A percentile compares a stretch with the other conserved stretches of the same genome.
Evolutionary conservation across 2,888 invertebrate species (phyloP).

Genomic region (Carabus problematicus): DNA sequence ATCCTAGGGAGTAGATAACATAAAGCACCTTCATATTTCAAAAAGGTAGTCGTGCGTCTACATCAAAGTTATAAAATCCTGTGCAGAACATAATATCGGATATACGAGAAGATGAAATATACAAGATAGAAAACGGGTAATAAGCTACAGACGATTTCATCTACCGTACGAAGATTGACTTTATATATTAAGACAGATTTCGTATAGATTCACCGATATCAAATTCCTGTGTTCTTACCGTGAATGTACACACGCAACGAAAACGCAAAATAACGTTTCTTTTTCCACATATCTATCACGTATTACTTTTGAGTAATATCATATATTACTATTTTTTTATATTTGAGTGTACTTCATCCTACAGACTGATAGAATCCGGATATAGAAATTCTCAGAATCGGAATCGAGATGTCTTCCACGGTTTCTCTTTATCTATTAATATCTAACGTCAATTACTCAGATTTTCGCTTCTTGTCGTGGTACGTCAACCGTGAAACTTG

Average conservation of each 20-base stretch:
- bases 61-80: neutral
- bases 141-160: slow-evolving; percentile 7
- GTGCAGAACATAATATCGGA: neutral
- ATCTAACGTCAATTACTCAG: neutral
- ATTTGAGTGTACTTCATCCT: slow-evolving; percentile 4
- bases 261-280: neutral
- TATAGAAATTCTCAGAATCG: slow-evolving; percentile 34
- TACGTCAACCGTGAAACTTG: slow-evolving; percentile 32
- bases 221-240: neutral
- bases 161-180: slow-evolving; percentile 14
- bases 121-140: slow-evolving; percentile 4
- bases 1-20: too few relatives aligned
- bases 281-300: neutral
- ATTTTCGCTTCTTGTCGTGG: slow-evolving; percentile 18
- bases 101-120: slow-evolving; percentile 1
- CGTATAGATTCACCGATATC: neutral
- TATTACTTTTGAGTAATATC: too few relatives aligned
- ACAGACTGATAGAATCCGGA: slow-evolving; percentile 27
- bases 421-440: neutral
- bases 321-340: too few relatives aligned
- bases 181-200: slow-evolving; percentile 10
- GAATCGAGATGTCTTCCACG: slow-evolving; percentile 21
- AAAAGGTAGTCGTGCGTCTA: slow-evolving; percentile 1
- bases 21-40: too few relatives aligned
- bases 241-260: neutral